phyloP scores from a whole-genome alignment of 1,140 invertebrate genomes.

The Eufriesea mexicana region DNA sequence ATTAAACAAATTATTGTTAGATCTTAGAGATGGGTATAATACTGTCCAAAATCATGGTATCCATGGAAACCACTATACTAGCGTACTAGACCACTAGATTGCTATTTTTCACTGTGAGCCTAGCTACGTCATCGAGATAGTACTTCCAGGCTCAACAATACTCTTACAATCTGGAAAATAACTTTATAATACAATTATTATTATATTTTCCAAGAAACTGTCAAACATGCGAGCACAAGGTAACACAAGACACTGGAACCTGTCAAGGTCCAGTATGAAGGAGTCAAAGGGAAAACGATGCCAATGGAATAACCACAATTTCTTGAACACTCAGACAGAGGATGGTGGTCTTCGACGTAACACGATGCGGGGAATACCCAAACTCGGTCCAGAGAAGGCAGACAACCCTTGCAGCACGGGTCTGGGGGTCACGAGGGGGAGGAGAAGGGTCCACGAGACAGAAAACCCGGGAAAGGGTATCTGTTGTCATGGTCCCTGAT shows the following conservation, averaged over 20 bases:
- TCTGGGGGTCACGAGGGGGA: conserved; percentile 20
- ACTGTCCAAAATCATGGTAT: too few species aligned
- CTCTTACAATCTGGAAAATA: too few species aligned
- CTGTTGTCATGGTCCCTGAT: conserved; percentile 83
- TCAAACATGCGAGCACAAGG: not conserved
- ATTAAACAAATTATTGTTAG: too few species aligned
- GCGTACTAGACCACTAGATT: too few species aligned
- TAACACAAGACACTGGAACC: not conserved
- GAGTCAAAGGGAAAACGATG: not conserved
- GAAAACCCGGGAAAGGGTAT: conserved; percentile 79
- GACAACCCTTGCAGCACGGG: too few species aligned
- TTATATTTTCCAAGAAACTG: not conserved
- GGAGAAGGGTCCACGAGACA: conserved; percentile 76
- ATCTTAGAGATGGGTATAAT: too few species aligned
- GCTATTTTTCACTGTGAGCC: too few species aligned
- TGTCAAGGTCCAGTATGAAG: not conserved
- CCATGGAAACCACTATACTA: too few species aligned
- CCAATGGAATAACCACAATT: conserved; percentile 21
- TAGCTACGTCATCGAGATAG: too few species aligned
- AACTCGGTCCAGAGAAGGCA: conserved; percentile 58
- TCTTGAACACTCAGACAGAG: not conserved
- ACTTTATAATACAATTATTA: too few species aligned
- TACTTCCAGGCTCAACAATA: too few species aligned
- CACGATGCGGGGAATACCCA: conserved; percentile 65
- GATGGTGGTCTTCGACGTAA: conserved; percentile 71